Percentiles rank a stretch among this genome's conserved stretches.
phyloP scores from a whole-genome alignment of 2,113 vertebrate genomes.

The Andinoacara biseriatus region DNA sequence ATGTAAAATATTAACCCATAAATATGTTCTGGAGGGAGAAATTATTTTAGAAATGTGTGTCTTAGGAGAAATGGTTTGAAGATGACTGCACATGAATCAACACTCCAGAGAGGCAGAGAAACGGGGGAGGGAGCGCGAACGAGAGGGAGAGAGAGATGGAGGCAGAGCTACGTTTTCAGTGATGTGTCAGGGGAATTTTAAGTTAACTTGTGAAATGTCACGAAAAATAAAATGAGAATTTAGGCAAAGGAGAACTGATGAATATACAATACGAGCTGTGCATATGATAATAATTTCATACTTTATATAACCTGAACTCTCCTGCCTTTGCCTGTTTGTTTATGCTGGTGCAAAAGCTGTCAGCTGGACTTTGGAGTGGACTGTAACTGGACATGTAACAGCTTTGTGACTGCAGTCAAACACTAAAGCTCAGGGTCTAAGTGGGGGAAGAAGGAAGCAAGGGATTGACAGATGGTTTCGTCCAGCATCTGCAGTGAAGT shows the following conservation, averaged over 20 bases:
- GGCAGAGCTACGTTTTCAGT: background rate
- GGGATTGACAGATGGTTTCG: no score
- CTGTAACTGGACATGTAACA: no score
- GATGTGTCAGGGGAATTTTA: background rate
- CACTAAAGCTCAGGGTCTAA: no score
- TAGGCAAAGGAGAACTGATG: background rate
- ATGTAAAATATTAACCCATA: conserved; percentile 15
- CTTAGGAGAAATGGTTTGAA: conserved; percentile 12
- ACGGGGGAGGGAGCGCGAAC: background rate
- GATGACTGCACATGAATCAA: conserved; percentile 15
- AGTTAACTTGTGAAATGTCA: background rate
- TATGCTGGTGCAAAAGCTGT: background rate
- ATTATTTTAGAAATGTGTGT: conserved; percentile 22
- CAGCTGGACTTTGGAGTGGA: background rate
- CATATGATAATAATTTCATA: background rate
- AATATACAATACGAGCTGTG: background rate
- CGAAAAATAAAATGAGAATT: background rate
- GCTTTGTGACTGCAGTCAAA: no score
- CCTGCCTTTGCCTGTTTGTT: background rate
- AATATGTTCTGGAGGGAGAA: conserved; percentile 6
- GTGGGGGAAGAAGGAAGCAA: no score
- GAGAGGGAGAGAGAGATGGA: background rate
- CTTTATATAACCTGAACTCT: background rate
- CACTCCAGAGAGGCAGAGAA: background rate
- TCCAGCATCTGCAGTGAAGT: no score